Percentiles rank a stretch among this genome's conserved stretches.
Evolutionary conservation across 2,888 invertebrate genomes (phyloP).

Genomic region (Drosophila mayaguana): DNA sequence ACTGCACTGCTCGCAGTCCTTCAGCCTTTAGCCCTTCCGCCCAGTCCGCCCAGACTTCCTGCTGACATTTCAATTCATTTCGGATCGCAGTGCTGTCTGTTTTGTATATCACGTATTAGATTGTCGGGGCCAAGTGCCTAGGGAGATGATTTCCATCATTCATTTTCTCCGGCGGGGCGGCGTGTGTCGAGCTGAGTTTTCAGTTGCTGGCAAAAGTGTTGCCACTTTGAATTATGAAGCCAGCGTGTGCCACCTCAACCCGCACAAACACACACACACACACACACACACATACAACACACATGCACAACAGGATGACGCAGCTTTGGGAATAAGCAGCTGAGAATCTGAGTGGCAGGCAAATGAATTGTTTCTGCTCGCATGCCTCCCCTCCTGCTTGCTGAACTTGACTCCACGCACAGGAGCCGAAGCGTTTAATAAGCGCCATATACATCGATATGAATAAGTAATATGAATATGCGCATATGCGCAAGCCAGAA

Average conservation of each 20-base stretch:
- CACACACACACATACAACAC: slow-evolving; percentile 6
- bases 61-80: slow-evolving; percentile 69
- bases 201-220: slow-evolving; percentile 57
- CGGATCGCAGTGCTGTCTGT: slow-evolving; percentile 30
- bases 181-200: slow-evolving; percentile 51
- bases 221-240: slow-evolving; percentile 74
- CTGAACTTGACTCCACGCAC: slow-evolving; percentile 39
- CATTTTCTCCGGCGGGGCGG: slow-evolving; percentile 53
- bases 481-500: slow-evolving; percentile 35
- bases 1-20: not conserved
- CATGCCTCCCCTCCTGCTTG: slow-evolving; percentile 28
- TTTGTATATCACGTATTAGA: slow-evolving; percentile 54
- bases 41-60: slow-evolving; percentile 12
- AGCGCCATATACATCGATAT: slow-evolving; percentile 47
- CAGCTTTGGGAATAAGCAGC: slow-evolving; percentile 70
- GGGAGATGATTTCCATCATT: slow-evolving; percentile 76
- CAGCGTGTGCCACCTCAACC: slow-evolving; percentile 19
- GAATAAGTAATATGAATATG: slow-evolving; percentile 59
- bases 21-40: not conserved
- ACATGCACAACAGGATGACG: slow-evolving; percentile 43
- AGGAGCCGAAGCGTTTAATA: slow-evolving; percentile 57
- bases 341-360: slow-evolving; percentile 56
- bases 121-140: slow-evolving; percentile 60
- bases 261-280: slow-evolving; percentile 7
- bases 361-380: slow-evolving; percentile 63